Evolutionary conservation across 2,888 invertebrate species (phyloP).

Genomic region (Drosophila algonquin): DNA sequence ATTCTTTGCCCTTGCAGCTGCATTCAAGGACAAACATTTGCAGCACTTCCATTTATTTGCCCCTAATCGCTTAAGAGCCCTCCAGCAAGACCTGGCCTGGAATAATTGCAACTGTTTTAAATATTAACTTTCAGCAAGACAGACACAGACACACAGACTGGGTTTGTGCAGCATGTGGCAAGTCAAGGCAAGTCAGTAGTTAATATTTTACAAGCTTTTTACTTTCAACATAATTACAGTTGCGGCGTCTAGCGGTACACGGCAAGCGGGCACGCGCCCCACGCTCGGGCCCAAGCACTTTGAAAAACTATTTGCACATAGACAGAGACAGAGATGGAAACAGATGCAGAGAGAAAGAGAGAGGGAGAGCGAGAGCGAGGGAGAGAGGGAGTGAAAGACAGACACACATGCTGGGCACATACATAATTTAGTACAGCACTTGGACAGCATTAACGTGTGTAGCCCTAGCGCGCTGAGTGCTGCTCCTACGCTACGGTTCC

Average conservation of each 20-base stretch:
- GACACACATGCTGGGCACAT: constrained; percentile 47
- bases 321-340: constrained; percentile 32
- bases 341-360: not conserved
- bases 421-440: constrained; percentile 76
- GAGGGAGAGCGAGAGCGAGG: not conserved
- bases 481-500: constrained; percentile 50
- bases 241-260: constrained; percentile 53
- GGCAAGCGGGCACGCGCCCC: constrained; percentile 51
- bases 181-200: constrained; percentile 57
- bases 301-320: constrained; percentile 73
- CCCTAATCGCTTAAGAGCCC: not conserved
- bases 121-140: constrained; percentile 55
- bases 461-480: constrained; percentile 61
- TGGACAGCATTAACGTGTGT: constrained; percentile 73
- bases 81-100: not conserved
- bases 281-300: constrained; percentile 48
- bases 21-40: not conserved
- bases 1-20: not conserved
- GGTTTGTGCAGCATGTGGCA: constrained; percentile 59
- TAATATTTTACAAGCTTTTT: constrained; percentile 76
- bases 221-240: constrained; percentile 78
- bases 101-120: constrained; percentile 51
- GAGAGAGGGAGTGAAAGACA: constrained; percentile 12
- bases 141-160: constrained; percentile 9
- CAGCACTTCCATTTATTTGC: not conserved